Evolutionary conservation across 2,113 vertebrate species (phyloP).

Genomic region (Anas platyrhynchos): DNA sequence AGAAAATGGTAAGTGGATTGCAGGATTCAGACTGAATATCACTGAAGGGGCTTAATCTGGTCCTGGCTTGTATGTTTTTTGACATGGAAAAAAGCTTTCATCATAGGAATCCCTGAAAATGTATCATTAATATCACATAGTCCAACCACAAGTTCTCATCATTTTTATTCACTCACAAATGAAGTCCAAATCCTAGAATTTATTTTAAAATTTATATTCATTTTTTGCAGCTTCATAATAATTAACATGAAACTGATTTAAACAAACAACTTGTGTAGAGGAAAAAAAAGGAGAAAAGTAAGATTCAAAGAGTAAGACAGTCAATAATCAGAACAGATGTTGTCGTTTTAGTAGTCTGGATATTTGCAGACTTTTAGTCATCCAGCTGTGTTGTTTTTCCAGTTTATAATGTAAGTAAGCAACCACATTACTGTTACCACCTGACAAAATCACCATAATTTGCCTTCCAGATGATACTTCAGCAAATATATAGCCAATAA

Average conservation of each 20-base stretch:
- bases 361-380: not conserved
- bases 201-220: not conserved
- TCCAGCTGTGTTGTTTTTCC: not conserved
- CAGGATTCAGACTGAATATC: not conserved
- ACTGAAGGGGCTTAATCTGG: not conserved
- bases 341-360: not conserved
- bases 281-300: not conserved
- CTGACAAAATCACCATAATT: not conserved
- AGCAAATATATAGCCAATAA: not conserved
- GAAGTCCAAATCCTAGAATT: not conserved
- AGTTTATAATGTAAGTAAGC: not conserved
- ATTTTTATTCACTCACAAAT: not conserved
- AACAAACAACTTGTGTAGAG: not conserved
- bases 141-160: not conserved
- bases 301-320: not conserved
- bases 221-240: not conserved
- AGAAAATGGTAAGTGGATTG: not conserved
- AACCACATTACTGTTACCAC: not conserved
- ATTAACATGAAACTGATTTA: not conserved
- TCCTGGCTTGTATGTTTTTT: not conserved
- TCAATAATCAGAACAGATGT: not conserved
- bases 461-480: not conserved
- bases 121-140: not conserved
- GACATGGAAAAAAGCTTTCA: not conserved
- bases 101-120: not conserved